Evolutionary conservation across 2,888 invertebrate genomes (phyloP), one percentile per base, ranked within the genome.

Genomic region (Bembecia ichneumoniformis): DNA sequence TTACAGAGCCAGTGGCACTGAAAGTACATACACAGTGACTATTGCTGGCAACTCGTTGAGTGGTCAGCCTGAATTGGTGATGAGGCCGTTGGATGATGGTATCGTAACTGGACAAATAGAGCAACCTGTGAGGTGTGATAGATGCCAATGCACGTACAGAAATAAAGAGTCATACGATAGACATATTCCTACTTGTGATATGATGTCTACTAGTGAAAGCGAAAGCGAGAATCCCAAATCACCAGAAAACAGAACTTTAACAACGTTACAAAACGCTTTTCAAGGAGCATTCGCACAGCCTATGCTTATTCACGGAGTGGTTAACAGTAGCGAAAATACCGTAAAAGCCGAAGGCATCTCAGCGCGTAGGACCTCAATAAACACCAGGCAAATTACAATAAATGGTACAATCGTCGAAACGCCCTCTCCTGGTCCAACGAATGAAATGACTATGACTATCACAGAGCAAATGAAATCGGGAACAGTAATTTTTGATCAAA

Each of bases 71-170:
- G 88, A 82, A 66, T 66, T 77, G 52, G 81, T 81, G 1, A 87
- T 87, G 83, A 68, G 86, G 50, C 78, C 86, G 3, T 63, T 86
- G 52, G 87, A 84, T 50, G 87, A 87, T 48, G 71, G 68, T 28
- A 68, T 66, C 1, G 67, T 71, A 45, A 66, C 83, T 36, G 88
- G 88, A 46, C 86, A 88, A 49, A 87, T 88, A 43, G 93, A 93
- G 60, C 90, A 92, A 60, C 93, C 94, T 5, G 96, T 96, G 1
- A 93, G 94, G 63, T 97, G 97, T 75, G 92, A 93, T 59, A 90
- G 94, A 55, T 97, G 97, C 68, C 94, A 94, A 63, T 93, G 96
- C 66, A 95, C 95, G 2, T 96, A 95, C 66, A 88, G 95, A 62
- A 95, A 94, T 47, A 91, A 92, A 55, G 92, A 93, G 52, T 95